These are phyloP conservation scores for Ariolimax columbianus DNA, from an alignment of 2,888 invertebrate species.

Conservation along the genomic window DNA sequence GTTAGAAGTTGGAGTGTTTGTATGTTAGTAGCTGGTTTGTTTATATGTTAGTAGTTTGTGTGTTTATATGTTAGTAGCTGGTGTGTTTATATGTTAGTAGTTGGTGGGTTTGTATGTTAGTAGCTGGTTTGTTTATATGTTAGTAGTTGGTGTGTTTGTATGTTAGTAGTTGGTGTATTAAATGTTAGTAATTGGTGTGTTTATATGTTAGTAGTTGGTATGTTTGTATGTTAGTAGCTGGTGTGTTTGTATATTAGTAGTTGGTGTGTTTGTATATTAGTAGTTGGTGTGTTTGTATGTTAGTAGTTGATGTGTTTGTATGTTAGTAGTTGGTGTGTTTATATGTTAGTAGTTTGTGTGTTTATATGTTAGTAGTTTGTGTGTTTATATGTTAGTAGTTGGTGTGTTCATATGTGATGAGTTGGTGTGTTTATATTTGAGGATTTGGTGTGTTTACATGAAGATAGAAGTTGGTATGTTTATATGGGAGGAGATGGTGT, in stretches of 20 bases:
- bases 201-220: not conserved
- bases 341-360: not conserved
- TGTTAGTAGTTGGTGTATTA: not conserved
- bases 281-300: not conserved
- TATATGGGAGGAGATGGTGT: not conserved
- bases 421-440: conserved; percentile 16
- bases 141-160: not conserved
- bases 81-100: too few species aligned
- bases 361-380: not conserved
- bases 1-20: not conserved
- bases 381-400: not conserved
- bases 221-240: not conserved
- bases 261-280: too few species aligned
- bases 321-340: not conserved
- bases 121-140: not conserved
- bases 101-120: not conserved
- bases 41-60: not conserved
- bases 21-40: not conserved
- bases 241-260: not conserved
- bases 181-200: not conserved
- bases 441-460: not conserved
- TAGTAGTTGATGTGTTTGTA: not conserved
- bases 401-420: not conserved
- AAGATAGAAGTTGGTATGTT: not conserved
- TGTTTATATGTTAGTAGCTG: not conserved